Base-by-base conservation (phyloP, 1,140 invertebrate species). In the Drosophila guanche region DNA sequence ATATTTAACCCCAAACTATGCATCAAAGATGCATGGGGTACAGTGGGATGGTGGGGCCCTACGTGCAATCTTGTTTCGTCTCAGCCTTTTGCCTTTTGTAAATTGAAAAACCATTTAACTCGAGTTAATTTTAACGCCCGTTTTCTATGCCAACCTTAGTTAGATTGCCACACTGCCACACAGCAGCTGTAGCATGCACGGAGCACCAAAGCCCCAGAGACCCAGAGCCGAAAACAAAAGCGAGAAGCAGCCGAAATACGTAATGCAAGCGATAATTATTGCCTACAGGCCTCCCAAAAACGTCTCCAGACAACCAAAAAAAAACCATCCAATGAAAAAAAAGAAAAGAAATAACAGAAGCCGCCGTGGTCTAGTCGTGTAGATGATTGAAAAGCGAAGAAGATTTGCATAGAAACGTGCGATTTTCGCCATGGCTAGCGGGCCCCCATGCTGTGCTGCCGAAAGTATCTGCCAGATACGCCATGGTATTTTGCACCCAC, bases 201-300 rank as follows among this genome's bases (percentile, higher is more conserved):
- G 33, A 37, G 8, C 27, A 29, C 27, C 27, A 29, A 29, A 29
- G 27, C 6, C 27, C 27, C 27, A 29, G 7, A 29, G 27, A 29
- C 77, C 51, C 60, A 45, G 52, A 51, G 53, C 42, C 70, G 75
- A 81, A 85, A 78, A 88, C 83, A 88, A 83, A 81, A 81, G 78
- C 83, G 74, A 86, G 69, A 81, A 86, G 74, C 75, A 76, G 56
- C 78, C 56, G 70, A 79, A 83, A 88, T 83, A 88, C 83, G 78
- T 88, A 88, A 79, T 88, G 75, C 83, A 88, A 83, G 83, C 83
- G 83, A 88, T 88, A 88, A 88, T 88, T 88, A 88, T 88, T 88
- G 79, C 83, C 81, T 86, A 83, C 69, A 62, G 68, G 69, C 70
- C 59, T 33, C 77, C 77, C 47, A 53, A 47, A 76, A 75, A 61